Evolutionary conservation across 2,888 invertebrate genomes (phyloP).

Genomic region (Thysanoteuthis rhombus): DNA sequence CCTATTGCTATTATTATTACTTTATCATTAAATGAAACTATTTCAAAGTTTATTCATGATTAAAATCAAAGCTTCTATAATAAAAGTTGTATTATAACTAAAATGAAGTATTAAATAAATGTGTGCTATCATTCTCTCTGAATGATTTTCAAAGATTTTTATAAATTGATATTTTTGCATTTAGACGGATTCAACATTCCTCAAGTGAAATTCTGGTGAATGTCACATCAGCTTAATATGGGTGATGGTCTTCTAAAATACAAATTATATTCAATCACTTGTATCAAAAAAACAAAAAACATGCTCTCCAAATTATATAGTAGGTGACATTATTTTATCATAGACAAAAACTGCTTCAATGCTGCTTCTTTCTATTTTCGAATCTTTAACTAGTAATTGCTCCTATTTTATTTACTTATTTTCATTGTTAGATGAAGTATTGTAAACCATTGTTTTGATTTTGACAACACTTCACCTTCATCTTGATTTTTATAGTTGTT

Average conservation of each 20-base stretch:
- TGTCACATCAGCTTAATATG: background rate
- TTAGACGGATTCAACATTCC: conserved; percentile 12
- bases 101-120: background rate
- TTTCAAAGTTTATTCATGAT: background rate
- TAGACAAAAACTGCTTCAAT: background rate
- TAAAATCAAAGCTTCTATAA: background rate
- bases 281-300: background rate
- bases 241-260: background rate
- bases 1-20: background rate
- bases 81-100: background rate
- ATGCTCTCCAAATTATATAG: background rate
- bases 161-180: background rate
- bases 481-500: no score
- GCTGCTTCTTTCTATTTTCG: background rate
- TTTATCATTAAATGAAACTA: no score
- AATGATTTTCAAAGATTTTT: background rate
- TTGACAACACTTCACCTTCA: no score
- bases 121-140: background rate
- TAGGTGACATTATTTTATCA: background rate
- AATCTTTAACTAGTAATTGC: background rate
- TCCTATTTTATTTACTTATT: no score
- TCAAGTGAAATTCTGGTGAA: conserved; percentile 12
- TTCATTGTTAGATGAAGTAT: no score
- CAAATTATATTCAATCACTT: background rate
- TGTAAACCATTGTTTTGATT: no score